Evolutionary conservation across 2,888 invertebrate genomes (phyloP).

Genomic region (Uloborus plumipes): DNA sequence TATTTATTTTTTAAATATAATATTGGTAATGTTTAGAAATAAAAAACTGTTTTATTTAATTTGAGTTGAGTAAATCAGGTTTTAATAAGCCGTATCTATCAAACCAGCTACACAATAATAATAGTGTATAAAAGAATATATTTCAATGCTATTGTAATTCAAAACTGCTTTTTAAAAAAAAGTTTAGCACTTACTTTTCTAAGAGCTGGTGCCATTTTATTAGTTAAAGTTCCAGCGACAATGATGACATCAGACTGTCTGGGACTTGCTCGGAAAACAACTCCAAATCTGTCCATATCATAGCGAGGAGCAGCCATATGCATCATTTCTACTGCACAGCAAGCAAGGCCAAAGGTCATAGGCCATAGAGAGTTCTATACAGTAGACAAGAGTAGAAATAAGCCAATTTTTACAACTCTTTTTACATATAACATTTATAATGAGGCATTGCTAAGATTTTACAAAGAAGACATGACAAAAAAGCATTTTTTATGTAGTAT

Average conservation of each 20-base stretch:
- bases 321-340: constrained; percentile 99
- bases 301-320: constrained; percentile 99
- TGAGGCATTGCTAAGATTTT: no score
- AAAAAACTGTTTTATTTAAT: no score
- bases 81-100: no score
- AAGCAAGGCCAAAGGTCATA: constrained; percentile 97
- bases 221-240: constrained; percentile 97
- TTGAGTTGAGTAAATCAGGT: no score
- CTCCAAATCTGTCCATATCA: constrained; percentile 98
- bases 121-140: not conserved
- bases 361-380: constrained; percentile 92
- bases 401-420: not conserved
- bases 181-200: constrained; percentile 78
- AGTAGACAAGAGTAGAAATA: not conserved
- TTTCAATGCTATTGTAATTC: not conserved
- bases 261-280: constrained; percentile 97
- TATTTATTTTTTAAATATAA: no score
- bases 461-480: no score
- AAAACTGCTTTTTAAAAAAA: not conserved
- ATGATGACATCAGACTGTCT: constrained; percentile 98
- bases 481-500: no score
- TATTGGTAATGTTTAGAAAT: no score
- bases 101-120: no score
- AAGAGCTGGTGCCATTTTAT: constrained; percentile 99
- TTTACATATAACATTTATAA: no score